Evolutionary conservation across 2,113 vertebrate species (phyloP), one percentile per base, ranked within the genome.

Genomic region (Climacteris rufus): DNA sequence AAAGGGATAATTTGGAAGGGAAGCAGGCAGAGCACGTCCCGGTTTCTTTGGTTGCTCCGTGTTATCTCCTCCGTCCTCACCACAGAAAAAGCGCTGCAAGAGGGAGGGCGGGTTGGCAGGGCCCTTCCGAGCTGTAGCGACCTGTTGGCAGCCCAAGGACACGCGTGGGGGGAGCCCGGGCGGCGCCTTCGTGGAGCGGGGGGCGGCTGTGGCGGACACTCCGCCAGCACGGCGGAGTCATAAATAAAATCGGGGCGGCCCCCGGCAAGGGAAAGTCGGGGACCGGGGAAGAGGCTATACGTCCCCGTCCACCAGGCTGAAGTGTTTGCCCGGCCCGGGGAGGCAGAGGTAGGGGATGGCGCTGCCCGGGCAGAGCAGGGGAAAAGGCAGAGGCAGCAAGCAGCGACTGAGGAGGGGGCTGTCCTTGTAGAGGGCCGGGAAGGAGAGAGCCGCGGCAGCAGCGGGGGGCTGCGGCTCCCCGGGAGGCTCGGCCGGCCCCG

Each of bases 271-370:
- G 19, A 37, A 45, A 52, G 56, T 31, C 47, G 57, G 74, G 49
- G 50, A 33, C 70, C 57, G 17, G 23, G 35, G 22, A 23, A 22
- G 57, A 42, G 76, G 91, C 98, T 98, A 99, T 98, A 98, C 97
- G 77, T 99, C 98, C 94, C 98, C 98, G 22, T 98, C 98, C 56
- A 98, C 95, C 83, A 99, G 96, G 95, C 98, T 98, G 97, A 98
- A 98, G 95, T 98, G 98, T 77, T 98, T 99, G 97, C 97, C 98
- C 85, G 98, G 97, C 72, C 97, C 98, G 28, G 99, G 98, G 81
- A 99, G 98, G 91, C 98, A 99, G 90, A 99, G 97, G 90, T 98
- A 99, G 96, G 98, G 98, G 96, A 98, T 92, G 97, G 97, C 97
- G 45, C 97, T 98, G 76, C 98, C 98, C 50, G 98, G 98, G 86